Conservation (phyloP, 1,140 invertebrate genomes). For the Eumeta japonica region DNA sequence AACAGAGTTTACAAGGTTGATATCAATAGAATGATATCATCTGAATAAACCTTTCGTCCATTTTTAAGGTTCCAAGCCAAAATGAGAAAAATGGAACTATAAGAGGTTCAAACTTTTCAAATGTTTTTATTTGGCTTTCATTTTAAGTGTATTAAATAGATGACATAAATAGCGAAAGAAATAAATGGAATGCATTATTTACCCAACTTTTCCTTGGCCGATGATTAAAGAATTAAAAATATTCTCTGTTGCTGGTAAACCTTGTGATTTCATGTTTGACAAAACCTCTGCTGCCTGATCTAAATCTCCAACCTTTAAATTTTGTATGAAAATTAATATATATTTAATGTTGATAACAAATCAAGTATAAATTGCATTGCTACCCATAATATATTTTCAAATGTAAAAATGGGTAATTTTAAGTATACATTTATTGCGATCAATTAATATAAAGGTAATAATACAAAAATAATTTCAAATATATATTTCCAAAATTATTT, state of each 20-base stretch:
- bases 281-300: slow-evolving; percentile 61
- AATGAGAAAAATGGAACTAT: too few relatives aligned
- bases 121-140: too few relatives aligned
- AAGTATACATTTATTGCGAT: not conserved
- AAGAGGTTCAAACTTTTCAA: too few relatives aligned
- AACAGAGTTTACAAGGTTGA: too few relatives aligned
- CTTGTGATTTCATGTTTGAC: slow-evolving; percentile 60
- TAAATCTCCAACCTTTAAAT: slow-evolving; percentile 56
- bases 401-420: not conserved
- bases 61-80: too few relatives aligned
- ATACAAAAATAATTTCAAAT: slow-evolving; percentile 3
- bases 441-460: not conserved
- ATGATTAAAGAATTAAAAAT: slow-evolving; percentile 62
- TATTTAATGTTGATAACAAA: not conserved
- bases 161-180: not conserved
- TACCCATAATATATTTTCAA: not conserved
- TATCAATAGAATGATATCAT: too few relatives aligned
- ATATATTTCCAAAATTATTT: slow-evolving; percentile 5
- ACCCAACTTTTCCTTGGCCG: slow-evolving; percentile 59
- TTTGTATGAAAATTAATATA: slow-evolving; percentile 8
- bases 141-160: not conserved
- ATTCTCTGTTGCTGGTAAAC: slow-evolving; percentile 57
- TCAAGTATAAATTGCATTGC: not conserved
- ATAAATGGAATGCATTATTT: too few relatives aligned
- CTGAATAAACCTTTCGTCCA: too few relatives aligned